These are phyloP conservation scores for Heliconius congener DNA, from an alignment of 1,140 invertebrate genomes.

Conservation along the genomic window DNA sequence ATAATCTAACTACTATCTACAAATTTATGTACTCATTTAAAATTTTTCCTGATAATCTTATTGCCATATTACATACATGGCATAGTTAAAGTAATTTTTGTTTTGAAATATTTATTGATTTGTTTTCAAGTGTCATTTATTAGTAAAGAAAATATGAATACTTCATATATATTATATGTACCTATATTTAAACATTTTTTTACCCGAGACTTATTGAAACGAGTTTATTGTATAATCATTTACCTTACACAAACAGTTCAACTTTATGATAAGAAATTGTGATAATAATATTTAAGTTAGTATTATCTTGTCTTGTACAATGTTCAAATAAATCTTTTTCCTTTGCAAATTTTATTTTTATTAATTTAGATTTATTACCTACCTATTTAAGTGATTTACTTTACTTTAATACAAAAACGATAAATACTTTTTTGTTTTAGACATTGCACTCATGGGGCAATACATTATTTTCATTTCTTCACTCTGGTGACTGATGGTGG, in stretches of 20 bases:
- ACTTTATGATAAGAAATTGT: slow-evolving; percentile 33
- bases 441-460: no score
- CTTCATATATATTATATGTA: not conserved
- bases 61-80: not conserved
- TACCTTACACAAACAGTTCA: slow-evolving; percentile 26
- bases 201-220: not conserved
- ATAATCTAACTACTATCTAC: not conserved
- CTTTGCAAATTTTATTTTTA: not conserved
- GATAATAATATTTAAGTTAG: slow-evolving; percentile 38
- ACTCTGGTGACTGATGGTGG: no score
- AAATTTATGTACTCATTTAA: not conserved
- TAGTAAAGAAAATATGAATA: slow-evolving; percentile 10
- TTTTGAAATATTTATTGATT: not conserved
- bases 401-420: not conserved
- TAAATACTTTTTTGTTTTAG: no score
- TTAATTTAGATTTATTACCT: slow-evolving; percentile 9
- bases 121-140: slow-evolving; percentile 8
- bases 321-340: slow-evolving; percentile 9
- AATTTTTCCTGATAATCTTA: not conserved
- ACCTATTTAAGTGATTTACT: not conserved
- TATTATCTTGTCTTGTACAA: slow-evolving; percentile 20
- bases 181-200: slow-evolving; percentile 4
- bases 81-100: not conserved
- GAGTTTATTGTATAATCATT: not conserved
- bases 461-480: no score